Conservation (phyloP, 1,140 invertebrate genomes). For the Amyelois transitella region DNA sequence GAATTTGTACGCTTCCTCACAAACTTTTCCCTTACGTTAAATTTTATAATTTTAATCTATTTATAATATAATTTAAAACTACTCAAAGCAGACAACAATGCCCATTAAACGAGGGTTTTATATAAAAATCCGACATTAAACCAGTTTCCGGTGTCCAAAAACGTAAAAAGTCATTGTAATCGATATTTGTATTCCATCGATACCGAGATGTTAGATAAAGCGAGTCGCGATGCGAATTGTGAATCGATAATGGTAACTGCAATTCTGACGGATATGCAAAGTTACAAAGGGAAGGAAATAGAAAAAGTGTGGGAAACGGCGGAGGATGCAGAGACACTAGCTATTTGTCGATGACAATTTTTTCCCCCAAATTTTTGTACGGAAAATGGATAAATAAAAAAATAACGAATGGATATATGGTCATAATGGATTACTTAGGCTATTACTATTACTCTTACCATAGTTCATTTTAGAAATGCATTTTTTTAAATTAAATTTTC, state of each 20-base stretch:
- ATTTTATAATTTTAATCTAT: background rate
- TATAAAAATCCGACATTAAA: constrained; percentile 30
- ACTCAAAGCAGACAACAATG: constrained; percentile 22
- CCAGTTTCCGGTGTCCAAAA: constrained; percentile 35
- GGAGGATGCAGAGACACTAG: background rate
- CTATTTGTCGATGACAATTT: background rate
- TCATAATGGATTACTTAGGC: too few species aligned
- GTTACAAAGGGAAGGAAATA: background rate
- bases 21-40: too few species aligned
- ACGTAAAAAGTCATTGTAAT: constrained; percentile 32
- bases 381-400: too few species aligned
- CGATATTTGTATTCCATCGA: constrained; percentile 37
- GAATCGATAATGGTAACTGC: background rate
- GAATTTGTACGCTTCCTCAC: too few species aligned
- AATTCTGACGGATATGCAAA: background rate
- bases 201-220: constrained; percentile 28
- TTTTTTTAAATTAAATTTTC: too few species aligned
- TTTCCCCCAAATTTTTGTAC: too few species aligned
- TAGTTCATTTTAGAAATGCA: too few species aligned
- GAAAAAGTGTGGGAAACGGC: background rate
- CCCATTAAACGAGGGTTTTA: constrained; percentile 22
- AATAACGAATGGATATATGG: too few species aligned
- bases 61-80: constrained; percentile 1
- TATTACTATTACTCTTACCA: too few species aligned
- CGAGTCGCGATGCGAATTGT: constrained; percentile 32